Evolutionary conservation across 1,140 invertebrate genomes (phyloP), one percentile per base, ranked within the genome.

Genomic region (Drosophila saltans): DNA sequence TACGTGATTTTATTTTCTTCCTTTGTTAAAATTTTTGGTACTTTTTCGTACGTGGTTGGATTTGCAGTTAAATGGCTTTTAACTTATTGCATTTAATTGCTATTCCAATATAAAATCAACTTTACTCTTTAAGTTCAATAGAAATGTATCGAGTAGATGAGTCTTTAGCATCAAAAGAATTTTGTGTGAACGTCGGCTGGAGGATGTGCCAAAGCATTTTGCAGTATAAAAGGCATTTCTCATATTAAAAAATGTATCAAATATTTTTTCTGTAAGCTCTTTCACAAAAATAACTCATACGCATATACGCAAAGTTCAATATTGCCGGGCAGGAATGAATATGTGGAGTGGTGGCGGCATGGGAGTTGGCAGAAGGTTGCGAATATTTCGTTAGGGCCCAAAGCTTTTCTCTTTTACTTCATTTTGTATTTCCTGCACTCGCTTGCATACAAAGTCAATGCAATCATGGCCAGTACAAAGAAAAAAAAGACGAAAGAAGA

Each of bases 161-260:
- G 7, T 10, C 10, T 59, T 67, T 75, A 21, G 40, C 33, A 71
- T 75, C 64, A 81, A 79, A 85, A 48, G 79, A 81, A 85, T 81
- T 80, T 70, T 45, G 56, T 55, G 59, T 60, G 16, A 58, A 7
- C 24, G 33, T 24, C 52, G 41, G 24, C 21, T 41, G 48, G 33
- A 36, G 26, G 10, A 55, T 24, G 43, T 57, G 45, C 41, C 52
- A 78, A 71, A 82, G 75, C 66, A 82, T 80, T 76, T 86, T 72
- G 69, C 75, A 77, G 60, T 76, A 82, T 88, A 78, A 86, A 86
- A 86, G 83, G 83, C 83, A 86, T 86, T 86, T 86, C 69, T 77
- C 83, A 86, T 86, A 86, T 88, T 86, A 86, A 86, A 78, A 86
- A 86, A 86, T 82, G 72, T 86, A 86, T 86, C 83, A 88, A 86